phyloP scores from a whole-genome alignment of 1,140 invertebrate genomes.

The Linepithema humile region DNA sequence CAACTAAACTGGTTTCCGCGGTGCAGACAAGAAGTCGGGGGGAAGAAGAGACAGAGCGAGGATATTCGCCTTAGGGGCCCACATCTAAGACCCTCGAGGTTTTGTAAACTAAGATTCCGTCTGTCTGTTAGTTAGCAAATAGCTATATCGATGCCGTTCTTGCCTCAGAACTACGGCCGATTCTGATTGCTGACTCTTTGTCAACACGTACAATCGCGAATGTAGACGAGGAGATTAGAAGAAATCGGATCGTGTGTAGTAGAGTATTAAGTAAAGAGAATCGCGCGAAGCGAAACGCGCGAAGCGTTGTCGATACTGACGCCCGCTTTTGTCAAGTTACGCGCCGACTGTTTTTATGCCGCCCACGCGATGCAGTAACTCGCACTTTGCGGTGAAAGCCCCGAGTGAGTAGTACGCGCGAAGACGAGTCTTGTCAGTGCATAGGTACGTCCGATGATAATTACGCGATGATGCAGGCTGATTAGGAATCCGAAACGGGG shows the following conservation, averaged over 20 bases:
- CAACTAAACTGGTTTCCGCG: not conserved
- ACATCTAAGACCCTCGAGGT: not conserved
- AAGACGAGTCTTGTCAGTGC: conserved; percentile 40
- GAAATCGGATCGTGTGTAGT: not conserved
- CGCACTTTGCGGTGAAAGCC: conserved; percentile 48
- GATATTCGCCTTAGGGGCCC: not conserved
- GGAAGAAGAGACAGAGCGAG: not conserved
- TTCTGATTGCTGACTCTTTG: not conserved
- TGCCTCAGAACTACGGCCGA: not conserved
- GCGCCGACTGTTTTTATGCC: conserved; percentile 26
- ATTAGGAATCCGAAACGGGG: conserved; percentile 34
- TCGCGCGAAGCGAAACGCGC: not conserved
- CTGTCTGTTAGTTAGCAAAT: not conserved
- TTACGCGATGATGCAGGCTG: conserved; percentile 23
- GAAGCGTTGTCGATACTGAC: conserved; percentile 1
- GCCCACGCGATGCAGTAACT: conserved; percentile 47
- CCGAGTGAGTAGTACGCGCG: conserved; percentile 30
- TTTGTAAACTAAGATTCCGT: conserved; percentile 27
- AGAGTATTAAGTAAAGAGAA: not conserved
- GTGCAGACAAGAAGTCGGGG: not conserved
- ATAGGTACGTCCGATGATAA: conserved; percentile 36
- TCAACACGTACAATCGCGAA: not conserved
- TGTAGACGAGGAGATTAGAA: not conserved
- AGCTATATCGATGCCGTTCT: conserved; percentile 8
- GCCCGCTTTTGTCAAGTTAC: conserved; percentile 41